Conservation (phyloP, 2,797 vertebrate genomes). For the Pampus argenteus region DNA sequence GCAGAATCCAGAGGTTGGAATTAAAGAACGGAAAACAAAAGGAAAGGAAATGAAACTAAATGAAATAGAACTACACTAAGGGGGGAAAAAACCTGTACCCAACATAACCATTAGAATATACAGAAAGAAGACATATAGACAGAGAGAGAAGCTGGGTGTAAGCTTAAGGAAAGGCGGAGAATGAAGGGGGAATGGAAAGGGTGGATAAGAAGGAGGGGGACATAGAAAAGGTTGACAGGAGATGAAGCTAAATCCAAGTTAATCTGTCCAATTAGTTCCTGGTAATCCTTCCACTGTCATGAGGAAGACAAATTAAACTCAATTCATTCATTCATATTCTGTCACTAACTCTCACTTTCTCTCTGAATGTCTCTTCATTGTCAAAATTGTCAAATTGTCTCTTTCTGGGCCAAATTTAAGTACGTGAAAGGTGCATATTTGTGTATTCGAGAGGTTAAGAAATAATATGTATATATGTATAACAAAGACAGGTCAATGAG, state of each 20-base stretch:
- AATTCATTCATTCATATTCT: conserved; percentile 45
- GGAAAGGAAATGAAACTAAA: conserved; percentile 71
- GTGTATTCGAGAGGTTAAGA: background rate
- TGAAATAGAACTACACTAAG: conserved; percentile 51
- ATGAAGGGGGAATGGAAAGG: conserved; percentile 19
- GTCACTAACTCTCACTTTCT: conserved; percentile 37
- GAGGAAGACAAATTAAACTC: conserved; percentile 73
- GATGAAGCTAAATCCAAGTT: conserved; percentile 76
- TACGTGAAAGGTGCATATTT: conserved; percentile 49
- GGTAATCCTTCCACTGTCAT: conserved; percentile 78
- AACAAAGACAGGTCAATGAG: background rate
- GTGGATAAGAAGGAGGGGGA: conserved; percentile 2
- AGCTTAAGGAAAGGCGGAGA: conserved; percentile 38
- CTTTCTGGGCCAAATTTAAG: conserved; percentile 43
- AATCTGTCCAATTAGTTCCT: conserved; percentile 82
- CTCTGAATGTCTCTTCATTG: conserved; percentile 28
- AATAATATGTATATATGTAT: conserved; percentile 1
- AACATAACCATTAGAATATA: conserved; percentile 45
- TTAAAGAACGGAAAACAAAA: conserved; percentile 74
- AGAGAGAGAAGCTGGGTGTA: conserved; percentile 24
- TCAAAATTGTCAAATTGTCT: no score
- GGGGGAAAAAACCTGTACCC: conserved; percentile 16
- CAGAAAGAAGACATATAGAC: conserved; percentile 34
- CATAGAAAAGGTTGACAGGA: conserved; percentile 69
- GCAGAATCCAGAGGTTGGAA: conserved; percentile 79